Evolutionary conservation across 2,888 invertebrate genomes (phyloP).

Genomic region (Xestia c-nigrum): DNA sequence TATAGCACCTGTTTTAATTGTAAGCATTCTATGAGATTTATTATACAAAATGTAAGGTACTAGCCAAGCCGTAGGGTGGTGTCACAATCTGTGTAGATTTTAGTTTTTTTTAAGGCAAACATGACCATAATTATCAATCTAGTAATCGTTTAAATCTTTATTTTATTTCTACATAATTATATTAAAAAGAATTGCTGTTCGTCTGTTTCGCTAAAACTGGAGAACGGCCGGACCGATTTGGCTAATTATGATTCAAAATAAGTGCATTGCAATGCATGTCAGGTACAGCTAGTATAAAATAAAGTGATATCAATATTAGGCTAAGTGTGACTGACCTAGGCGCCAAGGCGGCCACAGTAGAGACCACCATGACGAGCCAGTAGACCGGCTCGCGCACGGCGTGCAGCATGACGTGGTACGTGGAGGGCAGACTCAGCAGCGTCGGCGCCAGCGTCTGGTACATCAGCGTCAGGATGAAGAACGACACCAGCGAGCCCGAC

Average conservation of each 20-base stretch:
- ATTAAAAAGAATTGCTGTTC: no score
- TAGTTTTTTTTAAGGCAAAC: background rate
- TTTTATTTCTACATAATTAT: no score
- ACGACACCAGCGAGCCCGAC: conserved; percentile 94
- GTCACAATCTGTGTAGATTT: background rate
- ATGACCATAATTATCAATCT: background rate
- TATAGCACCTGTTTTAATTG: background rate
- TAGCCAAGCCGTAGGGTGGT: background rate
- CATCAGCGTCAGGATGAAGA: conserved; percentile 95
- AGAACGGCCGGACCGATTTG: no score
- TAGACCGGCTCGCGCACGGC: conserved; percentile 94
- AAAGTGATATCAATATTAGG: background rate
- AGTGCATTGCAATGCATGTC: no score
- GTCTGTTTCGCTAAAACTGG: no score
- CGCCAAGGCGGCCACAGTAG: conserved; percentile 94
- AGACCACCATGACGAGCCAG: conserved; percentile 95
- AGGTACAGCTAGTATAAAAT: background rate
- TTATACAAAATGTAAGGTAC: background rate
- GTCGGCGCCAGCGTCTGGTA: conserved; percentile 96
- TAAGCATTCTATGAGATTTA: background rate
- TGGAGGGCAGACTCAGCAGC: conserved; percentile 96
- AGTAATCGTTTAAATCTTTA: background rate
- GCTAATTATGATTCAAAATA: no score
- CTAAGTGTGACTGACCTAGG: conserved; percentile 92
- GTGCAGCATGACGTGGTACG: conserved; percentile 96